phyloP scores from a whole-genome alignment of 2,113 vertebrate genomes.

The Microtus oregoni region DNA sequence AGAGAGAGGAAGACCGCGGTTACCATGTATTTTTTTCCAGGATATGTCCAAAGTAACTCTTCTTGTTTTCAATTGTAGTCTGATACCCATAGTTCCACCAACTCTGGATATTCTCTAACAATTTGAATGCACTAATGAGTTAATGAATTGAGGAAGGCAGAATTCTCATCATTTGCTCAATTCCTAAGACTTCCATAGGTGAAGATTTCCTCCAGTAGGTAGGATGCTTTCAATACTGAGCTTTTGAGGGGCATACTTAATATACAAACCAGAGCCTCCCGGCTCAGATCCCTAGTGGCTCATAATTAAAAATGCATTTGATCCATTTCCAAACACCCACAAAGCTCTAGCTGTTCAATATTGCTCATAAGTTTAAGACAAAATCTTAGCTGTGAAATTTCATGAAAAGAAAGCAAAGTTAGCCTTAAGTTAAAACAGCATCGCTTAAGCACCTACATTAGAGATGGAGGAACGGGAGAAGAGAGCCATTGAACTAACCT shows the following conservation, averaged over 20 bases:
- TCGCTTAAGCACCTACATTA: neutral
- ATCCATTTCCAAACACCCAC: neutral
- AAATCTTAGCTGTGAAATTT: neutral
- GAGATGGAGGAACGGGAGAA: neutral
- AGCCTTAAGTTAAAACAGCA: neutral
- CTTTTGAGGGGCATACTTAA: neutral
- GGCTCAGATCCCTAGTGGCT: neutral
- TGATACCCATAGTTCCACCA: neutral
- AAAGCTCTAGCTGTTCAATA: neutral
- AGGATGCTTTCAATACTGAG: neutral
- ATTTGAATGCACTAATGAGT: neutral
- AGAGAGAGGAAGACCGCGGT: fast-evolving
- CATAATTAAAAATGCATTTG: neutral
- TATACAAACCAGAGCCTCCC: neutral
- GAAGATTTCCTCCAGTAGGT: neutral
- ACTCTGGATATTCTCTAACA: neutral
- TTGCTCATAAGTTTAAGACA: neutral
- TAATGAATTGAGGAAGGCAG: neutral
- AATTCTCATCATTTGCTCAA: neutral
- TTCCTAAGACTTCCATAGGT: neutral
- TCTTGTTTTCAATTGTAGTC: neutral
- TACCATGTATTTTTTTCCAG: neutral
- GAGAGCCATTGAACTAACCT: too few species aligned
- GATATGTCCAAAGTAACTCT: neutral
- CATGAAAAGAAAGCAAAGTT: neutral